These are phyloP conservation scores for Paraescarpia echinospica DNA, from an alignment of 1,140 invertebrate species.

Conservation along the genomic window DNA sequence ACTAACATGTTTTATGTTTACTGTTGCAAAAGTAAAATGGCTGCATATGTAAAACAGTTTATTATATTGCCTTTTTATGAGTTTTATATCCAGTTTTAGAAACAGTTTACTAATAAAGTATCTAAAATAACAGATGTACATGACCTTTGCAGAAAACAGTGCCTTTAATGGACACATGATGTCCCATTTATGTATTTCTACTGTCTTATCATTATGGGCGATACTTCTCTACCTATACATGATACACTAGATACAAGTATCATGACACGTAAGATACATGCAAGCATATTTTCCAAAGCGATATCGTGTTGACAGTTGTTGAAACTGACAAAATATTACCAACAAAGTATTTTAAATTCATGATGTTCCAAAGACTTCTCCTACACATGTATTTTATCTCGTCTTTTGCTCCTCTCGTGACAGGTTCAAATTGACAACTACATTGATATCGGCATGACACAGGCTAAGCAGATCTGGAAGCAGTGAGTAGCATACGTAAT, in stretches of 20 bases:
- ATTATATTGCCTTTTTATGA: neutral
- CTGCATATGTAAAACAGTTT: neutral
- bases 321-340: neutral
- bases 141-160: too few relatives aligned
- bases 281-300: too few relatives aligned
- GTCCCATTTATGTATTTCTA: neutral
- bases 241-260: too few relatives aligned
- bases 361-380: neutral
- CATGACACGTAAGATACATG: too few relatives aligned
- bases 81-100: neutral
- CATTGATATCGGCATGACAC: slow-evolving; percentile 80
- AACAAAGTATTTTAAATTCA: neutral
- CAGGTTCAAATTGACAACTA: slow-evolving; percentile 89
- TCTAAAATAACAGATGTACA: too few relatives aligned
- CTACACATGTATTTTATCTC: slow-evolving; percentile 5
- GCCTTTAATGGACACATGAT: slow-evolving; percentile 16
- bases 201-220: too few relatives aligned
- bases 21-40: neutral
- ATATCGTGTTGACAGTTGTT: too few relatives aligned
- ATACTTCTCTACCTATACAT: too few relatives aligned
- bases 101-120: neutral
- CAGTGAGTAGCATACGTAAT: slow-evolving; percentile 41
- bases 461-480: slow-evolving; percentile 79
- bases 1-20: neutral
- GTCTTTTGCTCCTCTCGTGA: slow-evolving; percentile 22